Conservation (phyloP, 92 coral and sea anemone genomes). For the Umimayanthus kanabou region DNA sequence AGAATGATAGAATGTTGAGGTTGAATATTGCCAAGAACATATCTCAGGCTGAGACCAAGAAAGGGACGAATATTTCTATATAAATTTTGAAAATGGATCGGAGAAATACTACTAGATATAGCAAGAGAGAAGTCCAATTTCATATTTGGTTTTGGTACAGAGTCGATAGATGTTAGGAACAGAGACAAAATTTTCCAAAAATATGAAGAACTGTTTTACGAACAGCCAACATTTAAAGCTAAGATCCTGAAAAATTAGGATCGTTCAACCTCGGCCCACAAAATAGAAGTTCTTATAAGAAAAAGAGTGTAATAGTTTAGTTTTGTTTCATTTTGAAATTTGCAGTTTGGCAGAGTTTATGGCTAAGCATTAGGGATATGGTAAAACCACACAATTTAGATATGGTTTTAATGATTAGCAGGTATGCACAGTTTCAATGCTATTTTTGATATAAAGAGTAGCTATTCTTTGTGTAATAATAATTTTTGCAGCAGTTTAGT, state of each 20-base stretch:
- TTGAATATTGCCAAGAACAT: too few species aligned
- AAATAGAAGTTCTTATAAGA: not conserved
- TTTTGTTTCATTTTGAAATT: slow-evolving; percentile 21
- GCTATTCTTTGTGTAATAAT: slow-evolving; percentile 17
- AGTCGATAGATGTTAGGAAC: too few species aligned
- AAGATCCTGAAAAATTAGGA: not conserved
- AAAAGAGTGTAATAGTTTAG: not conserved
- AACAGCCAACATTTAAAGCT: not conserved
- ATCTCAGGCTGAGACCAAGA: too few species aligned
- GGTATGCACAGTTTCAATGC: slow-evolving; percentile 8
- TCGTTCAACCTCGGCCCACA: too few species aligned
- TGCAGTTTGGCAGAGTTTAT: slow-evolving; percentile 23
- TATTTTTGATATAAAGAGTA: slow-evolving; percentile 44
- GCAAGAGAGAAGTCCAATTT: too few species aligned
- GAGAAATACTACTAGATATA: too few species aligned
- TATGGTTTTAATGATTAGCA: slow-evolving; percentile 5
- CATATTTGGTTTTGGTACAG: too few species aligned
- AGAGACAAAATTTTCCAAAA: too few species aligned
- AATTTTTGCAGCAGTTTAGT: not conserved
- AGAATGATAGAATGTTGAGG: not conserved
- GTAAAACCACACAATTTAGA: slow-evolving; percentile 38
- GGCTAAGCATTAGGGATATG: slow-evolving; percentile 18
- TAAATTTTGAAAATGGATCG: too few species aligned
- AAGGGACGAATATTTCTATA: too few species aligned
- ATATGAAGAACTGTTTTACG: too few species aligned